Evolutionary conservation across 2,113 vertebrate genomes (phyloP), one percentile per base, ranked within the genome.

Genomic region (Rhegmatorhina hoffmannsi): DNA sequence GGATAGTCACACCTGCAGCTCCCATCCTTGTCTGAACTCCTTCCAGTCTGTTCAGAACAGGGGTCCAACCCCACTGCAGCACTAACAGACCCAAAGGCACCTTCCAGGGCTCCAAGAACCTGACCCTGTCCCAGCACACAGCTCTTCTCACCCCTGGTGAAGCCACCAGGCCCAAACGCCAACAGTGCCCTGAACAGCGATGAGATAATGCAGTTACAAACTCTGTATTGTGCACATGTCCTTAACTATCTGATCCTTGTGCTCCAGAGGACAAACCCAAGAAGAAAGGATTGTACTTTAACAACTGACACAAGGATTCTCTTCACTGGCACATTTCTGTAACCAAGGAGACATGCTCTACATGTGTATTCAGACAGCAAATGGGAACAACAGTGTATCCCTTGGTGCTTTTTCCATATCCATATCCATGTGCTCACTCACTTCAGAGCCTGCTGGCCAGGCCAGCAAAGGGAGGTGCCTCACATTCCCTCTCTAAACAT

Each of bases 331-430:
- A 43, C 29, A 72, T 76, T 86, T 91, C 89, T 79, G 80, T 92
- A 91, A 96, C 86, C 72, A 87, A 82, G 81, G 94, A 92, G 92
- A 85, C 26, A 58, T 18, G 59, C 17, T 52, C 69, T 64, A 58
- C 60, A 13, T 52, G 33, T 79, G 87, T 84, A 68, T 66, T 67
- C 81, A 59, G 64, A 82, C 10, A 82, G 88, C 28, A 81, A 87
- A 78, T 11, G 16, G 50, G 29, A 92, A 87, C 38, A 86, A 73
- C 55, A 94, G 66, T 16, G 15, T 9, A 43, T 55, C 68, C 70
- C 43, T 66, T 70, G 40, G 66, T 33, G 31, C 31, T 83, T 89
- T 36, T 69, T 80, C 43, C 52, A 6, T 15, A 83, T 46, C 28
- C 74, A 4, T 15, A 80, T 33, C 68, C 78, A 60, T 2, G 9